Base-by-base conservation (phyloP, 2,888 invertebrate species). In the Parnassius mnemosyne region DNA sequence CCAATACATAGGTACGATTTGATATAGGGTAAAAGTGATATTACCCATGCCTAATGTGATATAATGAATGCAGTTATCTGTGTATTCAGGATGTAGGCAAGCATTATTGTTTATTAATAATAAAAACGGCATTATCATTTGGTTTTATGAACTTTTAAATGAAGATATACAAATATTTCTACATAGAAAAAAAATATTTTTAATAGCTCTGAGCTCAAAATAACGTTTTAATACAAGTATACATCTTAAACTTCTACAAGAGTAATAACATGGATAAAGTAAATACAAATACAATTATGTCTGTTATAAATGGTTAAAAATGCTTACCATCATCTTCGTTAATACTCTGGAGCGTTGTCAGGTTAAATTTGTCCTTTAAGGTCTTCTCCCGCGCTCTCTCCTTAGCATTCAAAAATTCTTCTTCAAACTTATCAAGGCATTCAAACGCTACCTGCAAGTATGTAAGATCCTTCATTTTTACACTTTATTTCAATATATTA, bases 261-360 rank as follows among this genome's bases (percentile, higher is more conserved):
- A 20, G 20, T 3, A 20, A 20, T 46, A 46, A 46, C 46, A 46
- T 46, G n/a, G 1, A 46, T 5, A n/a, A 46, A 46, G 46, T 46
- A 46, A 46, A 46, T n/a, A 34, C 34, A 5, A 34, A 7, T 46
- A 12, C 1, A 46, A 46, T 5, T 46, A 5, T 46, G 46, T 46
- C n/a, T 46, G 46, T 10, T 12, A n/a, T 49, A 5, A 13, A 49
- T 5, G n/a, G 3, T 50, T 50, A 50, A 34, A 10, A 25, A 10
- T 10, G 47, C 67, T 71, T 78, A 87, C 90, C 84, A 69, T 86
- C 89, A 61, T 86, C 86, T 68, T 90, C 90, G 60, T 83, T 72
- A 61, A 91, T 90, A 68, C 87, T 86, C 69, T 89, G 84, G 63
- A 90, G 85, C 25, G 76, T 79, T 54, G 80, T 80, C 72, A 75